Evolutionary conservation across 1,140 invertebrate genomes (phyloP).

Genomic region (Drosophila arizonae): DNA sequence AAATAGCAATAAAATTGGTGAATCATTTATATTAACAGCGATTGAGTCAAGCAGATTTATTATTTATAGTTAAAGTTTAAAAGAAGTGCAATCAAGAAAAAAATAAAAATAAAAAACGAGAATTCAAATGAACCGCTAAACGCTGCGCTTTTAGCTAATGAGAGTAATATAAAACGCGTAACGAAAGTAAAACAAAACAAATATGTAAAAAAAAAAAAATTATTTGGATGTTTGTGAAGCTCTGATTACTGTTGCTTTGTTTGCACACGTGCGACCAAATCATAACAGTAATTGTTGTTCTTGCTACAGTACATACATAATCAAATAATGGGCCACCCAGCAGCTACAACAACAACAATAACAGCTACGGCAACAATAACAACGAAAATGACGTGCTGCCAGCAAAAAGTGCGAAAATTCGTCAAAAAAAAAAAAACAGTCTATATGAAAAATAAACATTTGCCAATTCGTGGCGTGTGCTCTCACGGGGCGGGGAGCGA

Average conservation of each 20-base stretch:
- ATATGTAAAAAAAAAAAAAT: background rate
- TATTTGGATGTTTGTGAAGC: background rate
- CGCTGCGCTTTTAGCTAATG: background rate
- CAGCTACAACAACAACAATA: conserved; percentile 30
- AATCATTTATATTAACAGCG: too few species aligned
- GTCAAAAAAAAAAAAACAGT: background rate
- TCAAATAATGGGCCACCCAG: conserved; percentile 47
- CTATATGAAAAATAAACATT: conserved; percentile 19
- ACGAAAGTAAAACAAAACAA: background rate
- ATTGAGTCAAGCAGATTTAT: too few species aligned
- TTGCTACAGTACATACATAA: conserved; percentile 59
- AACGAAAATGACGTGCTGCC: conserved; percentile 10
- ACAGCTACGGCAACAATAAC: background rate
- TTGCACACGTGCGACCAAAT: conserved; percentile 61
- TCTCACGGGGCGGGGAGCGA: too few species aligned
- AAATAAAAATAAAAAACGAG: background rate
- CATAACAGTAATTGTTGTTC: conserved; percentile 40
- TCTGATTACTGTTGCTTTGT: conserved; percentile 48
- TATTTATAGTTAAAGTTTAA: too few species aligned
- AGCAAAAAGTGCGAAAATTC: conserved; percentile 12
- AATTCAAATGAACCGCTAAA: background rate
- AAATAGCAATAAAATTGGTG: too few species aligned
- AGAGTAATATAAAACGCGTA: background rate
- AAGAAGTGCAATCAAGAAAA: too few species aligned
- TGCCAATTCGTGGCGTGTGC: conserved; percentile 12